phyloP scores from a whole-genome alignment of 2,888 invertebrate genomes.

The Baronia brevicornis region DNA sequence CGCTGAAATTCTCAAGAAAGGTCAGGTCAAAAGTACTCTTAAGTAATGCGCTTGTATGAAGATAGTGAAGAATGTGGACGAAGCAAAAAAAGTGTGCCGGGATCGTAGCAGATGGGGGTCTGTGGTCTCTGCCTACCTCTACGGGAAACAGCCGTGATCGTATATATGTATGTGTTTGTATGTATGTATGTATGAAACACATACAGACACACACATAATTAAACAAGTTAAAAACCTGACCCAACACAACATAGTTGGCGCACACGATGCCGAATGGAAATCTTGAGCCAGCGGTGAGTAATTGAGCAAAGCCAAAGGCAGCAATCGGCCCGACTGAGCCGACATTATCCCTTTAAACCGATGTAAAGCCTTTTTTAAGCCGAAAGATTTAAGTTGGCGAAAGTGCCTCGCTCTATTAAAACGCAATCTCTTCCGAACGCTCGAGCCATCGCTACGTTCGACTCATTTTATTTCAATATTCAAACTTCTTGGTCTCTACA shows the following conservation, averaged over 20 bases:
- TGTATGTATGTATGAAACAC: no score
- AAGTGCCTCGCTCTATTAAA: slow-evolving; percentile 72
- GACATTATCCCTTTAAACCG: slow-evolving; percentile 70
- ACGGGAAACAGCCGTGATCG: no score
- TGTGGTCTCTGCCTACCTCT: no score
- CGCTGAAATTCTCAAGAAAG: no score
- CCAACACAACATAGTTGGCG: slow-evolving; percentile 23
- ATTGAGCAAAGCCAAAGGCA: slow-evolving; percentile 65
- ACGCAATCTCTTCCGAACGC: slow-evolving; percentile 54
- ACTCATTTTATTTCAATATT: slow-evolving; percentile 24
- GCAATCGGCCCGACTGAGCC: slow-evolving; percentile 64
- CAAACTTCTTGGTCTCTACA: no score
- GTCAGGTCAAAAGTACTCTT: no score
- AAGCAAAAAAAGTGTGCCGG: no score
- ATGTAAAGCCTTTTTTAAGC: slow-evolving; percentile 74
- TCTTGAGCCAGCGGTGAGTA: slow-evolving; percentile 61
- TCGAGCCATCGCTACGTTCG: slow-evolving; percentile 23
- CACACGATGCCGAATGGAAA: slow-evolving; percentile 43
- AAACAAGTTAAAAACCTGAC: slow-evolving; percentile 20
- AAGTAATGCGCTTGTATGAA: no score
- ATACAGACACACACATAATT: no score
- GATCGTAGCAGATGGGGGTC: no score
- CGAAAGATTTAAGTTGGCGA: slow-evolving; percentile 73
- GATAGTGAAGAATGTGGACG: no score
- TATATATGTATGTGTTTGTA: no score